A percentile compares a stretch with the other conserved stretches of the same genome.
phyloP scores from a whole-genome alignment of 2,797 vertebrate species.

The Phoebastria nigripes region DNA sequence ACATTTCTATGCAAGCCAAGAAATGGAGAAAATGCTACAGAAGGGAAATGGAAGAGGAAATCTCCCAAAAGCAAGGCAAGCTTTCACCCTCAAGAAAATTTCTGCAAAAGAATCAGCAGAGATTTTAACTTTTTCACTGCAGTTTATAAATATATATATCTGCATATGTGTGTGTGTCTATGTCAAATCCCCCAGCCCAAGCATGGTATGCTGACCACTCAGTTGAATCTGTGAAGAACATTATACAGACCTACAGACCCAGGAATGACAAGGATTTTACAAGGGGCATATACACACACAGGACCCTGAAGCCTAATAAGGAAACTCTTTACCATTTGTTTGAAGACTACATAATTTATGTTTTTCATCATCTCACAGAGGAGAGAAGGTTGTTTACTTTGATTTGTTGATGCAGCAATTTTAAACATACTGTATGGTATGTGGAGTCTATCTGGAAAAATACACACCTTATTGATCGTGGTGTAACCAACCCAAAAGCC shows the following conservation, averaged over 20 bases:
- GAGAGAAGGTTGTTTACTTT: conserved; percentile 62
- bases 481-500: background rate
- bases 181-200: conserved; percentile 21
- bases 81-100: background rate
- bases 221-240: conserved; percentile 51
- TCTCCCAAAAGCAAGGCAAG: background rate
- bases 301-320: conserved; percentile 71
- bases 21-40: background rate
- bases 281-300: conserved; percentile 63
- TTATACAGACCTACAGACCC: conserved; percentile 62
- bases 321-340: conserved; percentile 72
- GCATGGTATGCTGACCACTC: conserved; percentile 29
- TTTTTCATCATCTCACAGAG: conserved; percentile 61
- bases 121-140: background rate
- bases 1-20: background rate
- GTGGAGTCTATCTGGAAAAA: background rate
- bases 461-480: background rate
- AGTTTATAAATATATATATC: background rate
- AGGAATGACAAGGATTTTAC: conserved; percentile 68
- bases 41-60: background rate
- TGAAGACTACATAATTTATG: conserved; percentile 73
- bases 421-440: conserved; percentile 35
- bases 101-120: background rate
- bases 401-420: conserved; percentile 68
- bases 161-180: background rate